Base-by-base conservation (phyloP, 2,888 invertebrate species). In the Acrobasis consociella region DNA sequence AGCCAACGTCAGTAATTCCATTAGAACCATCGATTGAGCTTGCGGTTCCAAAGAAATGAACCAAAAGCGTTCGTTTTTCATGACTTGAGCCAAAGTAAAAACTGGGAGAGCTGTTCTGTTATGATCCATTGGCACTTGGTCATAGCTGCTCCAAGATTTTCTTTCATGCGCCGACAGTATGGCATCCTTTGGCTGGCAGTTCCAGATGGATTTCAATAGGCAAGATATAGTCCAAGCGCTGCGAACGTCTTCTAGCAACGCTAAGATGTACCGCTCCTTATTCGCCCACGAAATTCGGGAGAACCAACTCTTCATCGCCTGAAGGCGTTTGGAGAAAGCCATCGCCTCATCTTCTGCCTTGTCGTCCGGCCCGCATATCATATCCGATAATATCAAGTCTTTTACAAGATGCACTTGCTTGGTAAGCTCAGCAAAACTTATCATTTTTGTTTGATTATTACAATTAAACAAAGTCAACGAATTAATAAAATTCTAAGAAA, bases 201-300 rank as follows among this genome's bases (percentile, higher is more conserved):
- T 90, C 91, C 91, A 91, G 60, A 89, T 80, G 1, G 86, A 85
- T 62, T 90, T 91, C n/a, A 91, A 74, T 0, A 91, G 68, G n/a
- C 87, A 66, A 0, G 89, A 89, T 0, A 91, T 67, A 0, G 89
- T 69, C 86, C 87, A 88, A 0, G 81, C 82, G 60, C 86, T 87
- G 0, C 72, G 71, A 0, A 89, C 74, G 15, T 87, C 85, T 17
- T 82, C 75, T 39, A 91, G 60, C 15, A 91, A 70, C 1, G 81
- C 78, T 3, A 88, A 58, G 1, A 89, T 38, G 65, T 82, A 90
- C 7, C 76, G 73, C 64, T 87, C 87, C 70, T 91, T 91, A 67
- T 89, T 90, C 0, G 78, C 73, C 69, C 79, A 83, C 0, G 90
- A 88, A 46, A 88, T 78, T 8, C 86, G 80, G 0, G 77, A 71